Percentiles rank a stretch among this genome's conserved stretches.
phyloP scores from a whole-genome alignment of 2,888 invertebrate species.

The Chrysina gloriosa region DNA sequence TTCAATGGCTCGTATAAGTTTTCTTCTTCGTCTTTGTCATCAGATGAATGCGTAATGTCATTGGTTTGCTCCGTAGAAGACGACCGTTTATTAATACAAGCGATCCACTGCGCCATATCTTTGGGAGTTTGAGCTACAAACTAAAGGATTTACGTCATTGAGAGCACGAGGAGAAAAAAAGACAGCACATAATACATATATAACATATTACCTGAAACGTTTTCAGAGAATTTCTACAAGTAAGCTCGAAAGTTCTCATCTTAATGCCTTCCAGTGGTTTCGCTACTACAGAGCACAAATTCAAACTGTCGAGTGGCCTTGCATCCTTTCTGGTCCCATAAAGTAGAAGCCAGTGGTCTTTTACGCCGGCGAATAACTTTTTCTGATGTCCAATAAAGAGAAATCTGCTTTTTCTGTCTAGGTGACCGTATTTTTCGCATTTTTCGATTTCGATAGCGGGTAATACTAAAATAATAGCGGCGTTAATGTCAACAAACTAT shows the following conservation, averaged over 20 bases:
- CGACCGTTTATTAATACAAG: slow-evolving; percentile 20
- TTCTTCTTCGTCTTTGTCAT: background rate
- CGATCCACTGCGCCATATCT: slow-evolving; percentile 42
- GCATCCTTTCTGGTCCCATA: slow-evolving; percentile 23
- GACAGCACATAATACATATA: background rate
- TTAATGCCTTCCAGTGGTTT: slow-evolving; percentile 14
- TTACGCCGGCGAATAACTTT: slow-evolving; percentile 21
- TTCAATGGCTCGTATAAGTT: slow-evolving; percentile 17
- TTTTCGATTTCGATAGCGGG: slow-evolving; percentile 16
- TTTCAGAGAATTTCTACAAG: slow-evolving; percentile 15
- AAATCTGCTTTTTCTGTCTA: slow-evolving; percentile 33
- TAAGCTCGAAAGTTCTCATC: slow-evolving; percentile 33
- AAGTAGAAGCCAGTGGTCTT: slow-evolving; percentile 31
- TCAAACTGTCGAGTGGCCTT: slow-evolving; percentile 29
- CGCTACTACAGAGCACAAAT: slow-evolving; percentile 3
- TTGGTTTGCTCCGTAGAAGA: background rate
- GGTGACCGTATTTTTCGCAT: slow-evolving; percentile 31
- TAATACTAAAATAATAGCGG: slow-evolving; percentile 16
- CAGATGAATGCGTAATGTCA: background rate
- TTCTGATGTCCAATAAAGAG: slow-evolving; percentile 35
- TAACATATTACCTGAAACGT: slow-evolving; percentile 17
- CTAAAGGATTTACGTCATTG: slow-evolving; percentile 18
- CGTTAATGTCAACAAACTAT: background rate
- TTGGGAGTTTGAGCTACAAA: slow-evolving; percentile 39
- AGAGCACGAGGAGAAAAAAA: background rate